phyloP scores from a whole-genome alignment of 53 echinoderm and acorn worm species.

The Paelopatides confundens region DNA sequence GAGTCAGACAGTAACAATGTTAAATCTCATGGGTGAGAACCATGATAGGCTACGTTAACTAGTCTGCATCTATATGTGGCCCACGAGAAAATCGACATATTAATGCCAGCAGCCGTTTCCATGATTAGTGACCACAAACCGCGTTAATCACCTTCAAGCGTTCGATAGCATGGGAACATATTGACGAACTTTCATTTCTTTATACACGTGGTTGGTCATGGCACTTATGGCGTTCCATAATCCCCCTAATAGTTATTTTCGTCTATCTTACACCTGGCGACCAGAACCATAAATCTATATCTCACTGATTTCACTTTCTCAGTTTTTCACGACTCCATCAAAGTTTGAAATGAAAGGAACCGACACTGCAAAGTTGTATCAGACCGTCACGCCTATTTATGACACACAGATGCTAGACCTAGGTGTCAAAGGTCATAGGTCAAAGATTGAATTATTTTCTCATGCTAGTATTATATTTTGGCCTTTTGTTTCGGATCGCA shows the following conservation, averaged over 20 bases:
- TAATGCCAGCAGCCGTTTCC: not conserved
- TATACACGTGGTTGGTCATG: not conserved
- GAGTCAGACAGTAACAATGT: no score
- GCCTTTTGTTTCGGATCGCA: not conserved
- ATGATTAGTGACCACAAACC: not conserved
- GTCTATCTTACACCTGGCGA: constrained; percentile 29
- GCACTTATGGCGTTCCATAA: constrained; percentile 17
- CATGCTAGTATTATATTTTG: no score
- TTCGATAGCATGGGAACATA: not conserved
- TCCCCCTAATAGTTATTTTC: not conserved
- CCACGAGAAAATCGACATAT: not conserved
- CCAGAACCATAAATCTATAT: constrained; percentile 23
- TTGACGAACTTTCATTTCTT: not conserved
- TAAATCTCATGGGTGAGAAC: no score
- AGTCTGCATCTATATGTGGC: no score
- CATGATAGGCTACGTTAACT: no score
- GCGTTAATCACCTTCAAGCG: not conserved
- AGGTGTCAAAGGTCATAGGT: not conserved
- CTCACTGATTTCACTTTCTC: not conserved
- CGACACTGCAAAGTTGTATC: not conserved
- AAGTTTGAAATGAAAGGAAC: constrained; percentile 31
- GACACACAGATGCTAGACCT: constrained; percentile 38
- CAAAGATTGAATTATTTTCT: not conserved
- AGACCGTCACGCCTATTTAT: constrained; percentile 37
- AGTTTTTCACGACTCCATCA: constrained; percentile 39